Conservation (phyloP, 2,888 invertebrate species). For the Prosopocoilus inquinatus region DNA sequence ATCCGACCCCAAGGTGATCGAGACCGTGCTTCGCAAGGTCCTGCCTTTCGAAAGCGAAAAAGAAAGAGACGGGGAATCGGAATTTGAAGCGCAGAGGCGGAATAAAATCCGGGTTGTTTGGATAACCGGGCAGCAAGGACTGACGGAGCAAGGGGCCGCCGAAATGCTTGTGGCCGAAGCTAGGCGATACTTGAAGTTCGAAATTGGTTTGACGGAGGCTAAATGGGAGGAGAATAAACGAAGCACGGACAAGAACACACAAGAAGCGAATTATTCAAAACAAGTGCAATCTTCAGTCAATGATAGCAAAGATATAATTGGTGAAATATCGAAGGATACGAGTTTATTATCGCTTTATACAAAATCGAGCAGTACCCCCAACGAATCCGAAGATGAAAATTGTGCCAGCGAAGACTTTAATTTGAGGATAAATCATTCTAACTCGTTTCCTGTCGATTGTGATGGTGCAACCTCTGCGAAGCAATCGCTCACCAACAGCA, state of each 20-base stretch:
- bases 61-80: slow-evolving; percentile 68
- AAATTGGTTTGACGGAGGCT: slow-evolving; percentile 70
- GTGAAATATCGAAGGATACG: not conserved
- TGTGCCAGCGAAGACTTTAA: too few species aligned
- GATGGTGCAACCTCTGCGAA: too few species aligned
- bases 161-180: slow-evolving; percentile 75
- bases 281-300: not conserved
- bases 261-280: not conserved
- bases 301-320: not conserved
- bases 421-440: too few species aligned
- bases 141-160: slow-evolving; percentile 82
- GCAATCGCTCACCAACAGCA: too few species aligned
- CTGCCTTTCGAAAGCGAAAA: slow-evolving; percentile 85
- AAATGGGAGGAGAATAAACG: slow-evolving; percentile 59
- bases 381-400: not conserved
- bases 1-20: slow-evolving; percentile 66
- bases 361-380: too few species aligned
- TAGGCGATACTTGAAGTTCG: slow-evolving; percentile 65
- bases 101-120: slow-evolving; percentile 71
- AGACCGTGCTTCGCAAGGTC: slow-evolving; percentile 73
- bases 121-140: slow-evolving; percentile 75
- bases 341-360: not conserved
- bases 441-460: too few species aligned
- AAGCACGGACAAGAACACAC: not conserved
- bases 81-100: slow-evolving; percentile 62